Percentiles rank a stretch among this genome's conserved stretches.
phyloP scores from a whole-genome alignment of 1,140 invertebrate species.

The Nasonia longicornis region DNA sequence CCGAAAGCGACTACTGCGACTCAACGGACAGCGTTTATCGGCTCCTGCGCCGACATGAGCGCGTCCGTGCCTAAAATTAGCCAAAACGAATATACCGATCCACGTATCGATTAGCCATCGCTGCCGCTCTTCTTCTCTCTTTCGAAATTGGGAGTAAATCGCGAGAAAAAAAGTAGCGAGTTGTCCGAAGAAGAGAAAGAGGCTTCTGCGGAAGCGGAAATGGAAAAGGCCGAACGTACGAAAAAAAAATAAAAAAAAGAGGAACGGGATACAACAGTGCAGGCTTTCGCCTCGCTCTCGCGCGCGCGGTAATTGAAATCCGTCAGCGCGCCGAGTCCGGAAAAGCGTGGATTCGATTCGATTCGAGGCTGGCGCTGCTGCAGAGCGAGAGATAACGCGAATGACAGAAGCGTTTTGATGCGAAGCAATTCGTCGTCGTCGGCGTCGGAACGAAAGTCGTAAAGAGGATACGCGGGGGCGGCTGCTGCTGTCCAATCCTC shows the following conservation, averaged over 20 bases:
- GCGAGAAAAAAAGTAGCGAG: not conserved
- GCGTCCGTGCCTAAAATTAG: conserved; percentile 16
- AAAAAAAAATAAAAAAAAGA: not conserved
- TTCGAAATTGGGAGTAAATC: not conserved
- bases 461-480: not conserved
- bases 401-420: not conserved
- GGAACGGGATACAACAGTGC: too few relatives aligned
- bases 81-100: not conserved
- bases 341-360: not conserved
- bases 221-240: not conserved
- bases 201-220: not conserved
- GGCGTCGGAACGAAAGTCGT: conserved; percentile 14
- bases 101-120: conserved; percentile 25
- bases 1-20: too few relatives aligned
- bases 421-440: conserved; percentile 8
- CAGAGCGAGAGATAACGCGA: not conserved
- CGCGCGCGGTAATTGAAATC: conserved; percentile 1
- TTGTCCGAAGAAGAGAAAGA: not conserved
- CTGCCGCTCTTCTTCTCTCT: not conserved
- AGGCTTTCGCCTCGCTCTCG: too few relatives aligned
- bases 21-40: not conserved
- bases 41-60: not conserved
- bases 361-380: not conserved
- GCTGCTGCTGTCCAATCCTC: conserved; percentile 18
- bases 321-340: not conserved